Conservation (phyloP, 2,888 invertebrate species). For the Saturnia japonica region DNA sequence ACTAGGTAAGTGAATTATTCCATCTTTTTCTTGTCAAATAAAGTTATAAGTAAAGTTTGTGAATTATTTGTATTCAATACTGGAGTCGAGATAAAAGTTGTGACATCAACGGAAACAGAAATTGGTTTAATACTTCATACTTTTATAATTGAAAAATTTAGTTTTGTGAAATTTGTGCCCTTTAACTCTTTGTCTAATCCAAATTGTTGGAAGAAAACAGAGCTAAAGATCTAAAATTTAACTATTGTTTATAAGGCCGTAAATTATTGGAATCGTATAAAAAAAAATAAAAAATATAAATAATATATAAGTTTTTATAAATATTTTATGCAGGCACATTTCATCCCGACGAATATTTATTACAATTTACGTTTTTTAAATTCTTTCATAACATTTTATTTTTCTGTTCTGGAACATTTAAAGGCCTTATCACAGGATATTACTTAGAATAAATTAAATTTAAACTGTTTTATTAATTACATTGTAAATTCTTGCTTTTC, state of each 20-base stretch:
- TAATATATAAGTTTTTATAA: too few species aligned
- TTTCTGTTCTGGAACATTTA: too few species aligned
- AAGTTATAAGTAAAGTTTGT: slow-evolving; percentile 7
- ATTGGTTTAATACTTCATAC: not conserved
- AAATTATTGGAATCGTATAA: too few species aligned
- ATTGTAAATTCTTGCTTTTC: not conserved
- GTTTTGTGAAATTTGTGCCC: too few species aligned
- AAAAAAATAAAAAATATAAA: too few species aligned
- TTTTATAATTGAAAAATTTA: not conserved
- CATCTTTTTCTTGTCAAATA: slow-evolving; percentile 32
- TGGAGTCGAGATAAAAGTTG: not conserved
- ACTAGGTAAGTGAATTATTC: slow-evolving; percentile 55
- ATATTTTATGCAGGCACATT: not conserved
- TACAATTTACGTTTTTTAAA: not conserved
- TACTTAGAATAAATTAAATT: too few species aligned
- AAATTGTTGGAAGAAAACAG: too few species aligned
- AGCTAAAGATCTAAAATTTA: too few species aligned
- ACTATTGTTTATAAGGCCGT: too few species aligned
- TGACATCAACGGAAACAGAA: slow-evolving; percentile 1
- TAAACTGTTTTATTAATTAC: too few species aligned
- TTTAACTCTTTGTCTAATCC: too few species aligned
- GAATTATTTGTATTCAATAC: not conserved
- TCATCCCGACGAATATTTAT: not conserved
- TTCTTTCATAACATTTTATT: not conserved
- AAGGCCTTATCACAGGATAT: too few species aligned